Conservation (phyloP, 2,888 invertebrate genomes). For the Lathronympha strigana region DNA sequence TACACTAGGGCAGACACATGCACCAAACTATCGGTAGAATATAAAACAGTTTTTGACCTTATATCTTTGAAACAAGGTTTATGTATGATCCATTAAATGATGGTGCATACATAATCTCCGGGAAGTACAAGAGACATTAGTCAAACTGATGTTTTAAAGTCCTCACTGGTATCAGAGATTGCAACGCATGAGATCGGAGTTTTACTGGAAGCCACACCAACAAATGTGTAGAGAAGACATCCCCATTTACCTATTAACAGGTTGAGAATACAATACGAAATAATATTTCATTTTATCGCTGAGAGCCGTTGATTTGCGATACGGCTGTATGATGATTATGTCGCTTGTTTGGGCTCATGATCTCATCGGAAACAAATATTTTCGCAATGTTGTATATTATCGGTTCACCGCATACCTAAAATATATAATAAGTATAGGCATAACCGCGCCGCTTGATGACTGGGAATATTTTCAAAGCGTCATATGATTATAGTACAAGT, state of each 20-base stretch:
- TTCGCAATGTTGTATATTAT: constrained; percentile 25
- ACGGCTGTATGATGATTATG: constrained; percentile 20
- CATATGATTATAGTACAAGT: no score
- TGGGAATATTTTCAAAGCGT: background rate
- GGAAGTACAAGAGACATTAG: constrained; percentile 3
- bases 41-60: background rate
- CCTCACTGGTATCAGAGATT: background rate
- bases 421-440: constrained; percentile 2
- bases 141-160: constrained; percentile 12
- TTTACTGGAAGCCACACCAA: background rate
- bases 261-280: background rate
- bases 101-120: background rate
- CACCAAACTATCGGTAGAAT: background rate
- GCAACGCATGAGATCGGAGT: background rate
- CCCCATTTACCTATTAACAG: background rate
- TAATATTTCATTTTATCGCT: constrained; percentile 12
- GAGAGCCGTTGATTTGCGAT: constrained; percentile 15
- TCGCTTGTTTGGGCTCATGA: constrained; percentile 28
- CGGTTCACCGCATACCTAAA: constrained; percentile 11
- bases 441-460: background rate
- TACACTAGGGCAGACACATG: constrained; percentile 21
- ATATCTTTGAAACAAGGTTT: background rate
- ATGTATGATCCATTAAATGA: background rate
- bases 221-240: background rate
- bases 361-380: constrained; percentile 37